A percentile compares a stretch with the other conserved stretches of the same genome.
Conservation (phyloP, 2,888 invertebrate species). For the Protodeltote pygarga region DNA sequence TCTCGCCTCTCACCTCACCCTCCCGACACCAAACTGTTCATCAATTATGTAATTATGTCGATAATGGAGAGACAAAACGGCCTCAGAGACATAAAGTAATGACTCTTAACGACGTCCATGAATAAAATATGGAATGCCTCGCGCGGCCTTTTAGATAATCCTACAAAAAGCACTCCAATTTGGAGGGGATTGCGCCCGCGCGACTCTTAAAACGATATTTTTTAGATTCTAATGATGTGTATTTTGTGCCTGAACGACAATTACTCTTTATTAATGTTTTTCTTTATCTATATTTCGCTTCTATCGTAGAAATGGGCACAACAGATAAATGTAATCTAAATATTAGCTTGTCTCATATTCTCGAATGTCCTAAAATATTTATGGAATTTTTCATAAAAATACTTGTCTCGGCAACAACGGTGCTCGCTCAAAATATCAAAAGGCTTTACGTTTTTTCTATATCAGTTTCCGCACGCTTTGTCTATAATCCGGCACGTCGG, state of each 20-base stretch:
- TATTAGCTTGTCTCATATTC: background rate
- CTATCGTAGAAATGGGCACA: no score
- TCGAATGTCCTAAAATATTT: background rate
- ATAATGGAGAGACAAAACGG: constrained; percentile 45
- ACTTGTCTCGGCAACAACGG: constrained; percentile 9
- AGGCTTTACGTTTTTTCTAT: constrained; percentile 3
- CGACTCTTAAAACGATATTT: background rate
- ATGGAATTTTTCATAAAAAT: background rate
- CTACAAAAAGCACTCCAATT: constrained; percentile 33
- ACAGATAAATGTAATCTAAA: background rate
- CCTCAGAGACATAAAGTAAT: constrained; percentile 42
- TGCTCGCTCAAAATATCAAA: constrained; percentile 17
- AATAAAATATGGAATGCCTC: constrained; percentile 41
- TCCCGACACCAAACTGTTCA: constrained; percentile 26
- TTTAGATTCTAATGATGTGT: constrained; percentile 18
- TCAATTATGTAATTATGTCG: constrained; percentile 50
- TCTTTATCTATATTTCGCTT: background rate
- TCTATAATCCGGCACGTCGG: background rate
- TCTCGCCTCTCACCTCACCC: background rate
- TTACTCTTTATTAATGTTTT: background rate
- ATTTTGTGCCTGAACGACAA: background rate
- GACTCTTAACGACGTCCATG: constrained; percentile 43
- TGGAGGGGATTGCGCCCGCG: constrained; percentile 11
- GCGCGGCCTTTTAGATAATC: constrained; percentile 29
- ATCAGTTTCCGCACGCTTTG: background rate